Percentiles rank a stretch among this genome's conserved stretches.
phyloP scores from a whole-genome alignment of 2,113 vertebrate genomes.

The Myiagra hebetior region DNA sequence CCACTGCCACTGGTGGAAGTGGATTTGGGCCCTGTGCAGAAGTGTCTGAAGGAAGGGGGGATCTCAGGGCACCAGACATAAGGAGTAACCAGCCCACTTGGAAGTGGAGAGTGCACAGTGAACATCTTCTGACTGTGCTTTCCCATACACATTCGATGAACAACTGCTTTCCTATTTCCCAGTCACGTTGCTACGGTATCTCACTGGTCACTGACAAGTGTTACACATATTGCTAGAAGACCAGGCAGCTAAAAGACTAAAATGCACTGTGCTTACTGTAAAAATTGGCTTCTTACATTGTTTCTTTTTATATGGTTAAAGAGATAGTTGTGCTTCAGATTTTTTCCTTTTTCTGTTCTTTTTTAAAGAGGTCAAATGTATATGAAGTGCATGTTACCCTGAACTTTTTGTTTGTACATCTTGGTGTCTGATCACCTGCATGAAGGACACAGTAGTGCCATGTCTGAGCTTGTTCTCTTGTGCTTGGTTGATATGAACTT shows the following conservation, averaged over 20 bases:
- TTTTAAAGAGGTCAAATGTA: slow-evolving; percentile 53
- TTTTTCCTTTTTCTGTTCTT: neutral
- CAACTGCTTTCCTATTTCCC: slow-evolving; percentile 25
- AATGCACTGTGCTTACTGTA: slow-evolving; percentile 64
- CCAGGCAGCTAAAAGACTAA: slow-evolving; percentile 72
- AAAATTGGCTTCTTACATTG: slow-evolving; percentile 65
- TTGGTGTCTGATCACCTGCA: slow-evolving; percentile 77
- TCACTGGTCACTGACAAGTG: slow-evolving; percentile 3
- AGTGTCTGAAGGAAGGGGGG: neutral
- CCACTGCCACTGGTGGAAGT: neutral
- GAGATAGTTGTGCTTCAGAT: slow-evolving; percentile 45
- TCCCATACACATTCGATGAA: neutral
- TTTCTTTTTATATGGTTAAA: slow-evolving; percentile 58
- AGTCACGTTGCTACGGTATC: neutral
- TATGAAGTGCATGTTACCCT: slow-evolving; percentile 71
- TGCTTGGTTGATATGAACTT: slow-evolving; percentile 71
- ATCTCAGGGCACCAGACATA: neutral
- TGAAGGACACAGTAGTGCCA: slow-evolving; percentile 75
- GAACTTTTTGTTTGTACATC: slow-evolving; percentile 70
- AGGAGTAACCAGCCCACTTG: neutral
- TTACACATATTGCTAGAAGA: slow-evolving; percentile 42
- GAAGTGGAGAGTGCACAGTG: neutral
- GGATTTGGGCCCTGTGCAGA: neutral
- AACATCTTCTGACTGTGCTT: neutral
- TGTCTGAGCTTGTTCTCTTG: slow-evolving; percentile 72